A percentile compares a stretch with the other conserved stretches of the same genome.
Evolutionary conservation across 2,113 vertebrate genomes (phyloP).

Genomic region (Myiozetetes cayanensis): DNA sequence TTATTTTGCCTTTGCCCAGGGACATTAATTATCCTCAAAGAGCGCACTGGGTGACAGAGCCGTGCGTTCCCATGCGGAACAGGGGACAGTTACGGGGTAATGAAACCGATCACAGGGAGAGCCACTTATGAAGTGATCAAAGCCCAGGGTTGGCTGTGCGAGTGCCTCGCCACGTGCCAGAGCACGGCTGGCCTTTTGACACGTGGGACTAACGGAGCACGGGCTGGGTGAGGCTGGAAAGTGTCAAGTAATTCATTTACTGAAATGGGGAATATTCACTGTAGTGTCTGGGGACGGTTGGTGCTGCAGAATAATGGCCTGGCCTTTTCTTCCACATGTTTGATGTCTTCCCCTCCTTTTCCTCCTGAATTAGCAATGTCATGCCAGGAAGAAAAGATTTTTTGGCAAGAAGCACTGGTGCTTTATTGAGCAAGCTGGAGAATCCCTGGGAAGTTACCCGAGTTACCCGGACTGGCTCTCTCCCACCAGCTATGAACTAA

Average conservation of each 20-base stretch:
- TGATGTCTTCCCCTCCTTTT: background rate
- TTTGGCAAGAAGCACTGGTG: background rate
- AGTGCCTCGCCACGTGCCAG: background rate
- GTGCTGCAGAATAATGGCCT: background rate
- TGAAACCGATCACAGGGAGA: background rate
- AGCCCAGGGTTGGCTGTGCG: background rate
- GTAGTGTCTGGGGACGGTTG: background rate
- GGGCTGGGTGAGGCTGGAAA: background rate
- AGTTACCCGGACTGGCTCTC: background rate
- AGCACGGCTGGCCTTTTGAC: background rate
- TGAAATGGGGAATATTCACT: background rate
- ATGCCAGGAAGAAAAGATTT: background rate
- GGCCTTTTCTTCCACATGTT: background rate
- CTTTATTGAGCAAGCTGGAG: background rate
- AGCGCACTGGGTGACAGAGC: background rate
- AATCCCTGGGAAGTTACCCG: background rate
- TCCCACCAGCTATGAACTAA: fast-evolving
- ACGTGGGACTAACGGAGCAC: background rate
- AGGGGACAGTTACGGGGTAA: background rate
- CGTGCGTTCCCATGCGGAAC: background rate
- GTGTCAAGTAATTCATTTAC: background rate
- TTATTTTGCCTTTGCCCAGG: background rate
- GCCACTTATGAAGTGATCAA: background rate
- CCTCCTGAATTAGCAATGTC: background rate
- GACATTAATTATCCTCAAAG: background rate